Conservation (phyloP, 2,797 vertebrate species). For the Cephalopachus bancanus region DNA sequence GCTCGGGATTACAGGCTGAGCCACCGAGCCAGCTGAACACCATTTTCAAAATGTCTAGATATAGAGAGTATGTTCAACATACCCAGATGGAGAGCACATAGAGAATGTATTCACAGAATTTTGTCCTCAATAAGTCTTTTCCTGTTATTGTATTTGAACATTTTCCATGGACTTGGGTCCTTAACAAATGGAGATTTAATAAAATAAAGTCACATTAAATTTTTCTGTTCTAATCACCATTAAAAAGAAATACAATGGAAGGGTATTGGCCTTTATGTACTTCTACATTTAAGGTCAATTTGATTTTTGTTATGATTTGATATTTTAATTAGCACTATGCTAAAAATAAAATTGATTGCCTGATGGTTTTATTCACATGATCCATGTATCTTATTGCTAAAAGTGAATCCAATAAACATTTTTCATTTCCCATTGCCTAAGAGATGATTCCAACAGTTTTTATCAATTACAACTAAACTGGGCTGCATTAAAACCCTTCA, state of each 20-base stretch:
- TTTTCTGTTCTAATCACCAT: slow-evolving; percentile 51
- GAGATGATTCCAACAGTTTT: slow-evolving; percentile 66
- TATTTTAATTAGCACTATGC: slow-evolving; percentile 58
- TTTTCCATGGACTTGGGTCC: neutral
- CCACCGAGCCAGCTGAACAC: neutral
- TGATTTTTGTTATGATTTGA: slow-evolving; percentile 58
- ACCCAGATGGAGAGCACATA: neutral
- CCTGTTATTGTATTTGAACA: neutral
- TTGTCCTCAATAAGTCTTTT: neutral
- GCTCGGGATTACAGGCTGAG: no score
- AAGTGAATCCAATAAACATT: slow-evolving; percentile 84
- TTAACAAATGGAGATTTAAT: slow-evolving; percentile 43
- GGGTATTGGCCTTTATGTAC: neutral
- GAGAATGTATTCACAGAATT: neutral
- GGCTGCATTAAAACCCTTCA: slow-evolving; percentile 11
- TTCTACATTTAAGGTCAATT: slow-evolving; percentile 1
- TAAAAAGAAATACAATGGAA: neutral
- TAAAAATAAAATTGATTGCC: slow-evolving; percentile 42
- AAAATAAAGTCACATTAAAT: neutral
- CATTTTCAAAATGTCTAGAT: slow-evolving; percentile 51
- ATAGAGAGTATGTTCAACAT: slow-evolving; percentile 79
- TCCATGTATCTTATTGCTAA: slow-evolving; percentile 66
- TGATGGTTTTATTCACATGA: slow-evolving; percentile 40
- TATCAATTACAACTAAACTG: slow-evolving; percentile 45
- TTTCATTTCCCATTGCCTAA: slow-evolving; percentile 54